Evolutionary conservation across 2,888 invertebrate species (phyloP).

Genomic region (Abrostola triplasia): DNA sequence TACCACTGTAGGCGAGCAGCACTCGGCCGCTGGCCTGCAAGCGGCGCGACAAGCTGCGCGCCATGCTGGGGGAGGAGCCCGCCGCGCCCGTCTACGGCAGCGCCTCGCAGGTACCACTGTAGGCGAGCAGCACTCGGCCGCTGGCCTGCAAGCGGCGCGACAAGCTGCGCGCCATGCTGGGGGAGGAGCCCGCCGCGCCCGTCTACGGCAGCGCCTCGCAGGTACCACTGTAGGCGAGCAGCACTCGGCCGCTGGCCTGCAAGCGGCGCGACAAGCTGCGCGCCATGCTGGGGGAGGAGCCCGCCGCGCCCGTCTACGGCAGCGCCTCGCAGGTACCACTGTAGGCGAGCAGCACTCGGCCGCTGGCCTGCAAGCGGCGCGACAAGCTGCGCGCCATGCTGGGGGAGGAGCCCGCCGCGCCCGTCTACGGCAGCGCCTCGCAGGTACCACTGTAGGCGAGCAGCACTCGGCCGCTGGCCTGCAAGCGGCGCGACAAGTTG

Average conservation of each 20-base stretch:
- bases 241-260: slow-evolving; percentile 89
- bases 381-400: slow-evolving; percentile 95
- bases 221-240: slow-evolving; percentile 50
- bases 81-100: slow-evolving; percentile 72
- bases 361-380: slow-evolving; percentile 94
- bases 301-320: slow-evolving; percentile 71
- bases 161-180: slow-evolving; percentile 95
- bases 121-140: slow-evolving; percentile 69
- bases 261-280: slow-evolving; percentile 96
- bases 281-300: slow-evolving; percentile 93
- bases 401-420: slow-evolving; percentile 90
- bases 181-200: slow-evolving; percentile 89
- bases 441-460: slow-evolving; percentile 60
- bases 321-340: slow-evolving; percentile 69
- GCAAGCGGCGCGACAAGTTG: too few species aligned
- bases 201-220: slow-evolving; percentile 69
- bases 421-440: slow-evolving; percentile 67
- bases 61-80: slow-evolving; percentile 93
- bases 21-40: slow-evolving; percentile 91
- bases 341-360: slow-evolving; percentile 41
- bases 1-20: slow-evolving; percentile 21
- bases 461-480: neutral
- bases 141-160: slow-evolving; percentile 94
- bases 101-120: slow-evolving; percentile 65
- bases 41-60: slow-evolving; percentile 96